A percentile compares a stretch with the other conserved stretches of the same genome.
Evolutionary conservation across 2,113 vertebrate species (phyloP).

Genomic region (Epinephelus lanceolatus): DNA sequence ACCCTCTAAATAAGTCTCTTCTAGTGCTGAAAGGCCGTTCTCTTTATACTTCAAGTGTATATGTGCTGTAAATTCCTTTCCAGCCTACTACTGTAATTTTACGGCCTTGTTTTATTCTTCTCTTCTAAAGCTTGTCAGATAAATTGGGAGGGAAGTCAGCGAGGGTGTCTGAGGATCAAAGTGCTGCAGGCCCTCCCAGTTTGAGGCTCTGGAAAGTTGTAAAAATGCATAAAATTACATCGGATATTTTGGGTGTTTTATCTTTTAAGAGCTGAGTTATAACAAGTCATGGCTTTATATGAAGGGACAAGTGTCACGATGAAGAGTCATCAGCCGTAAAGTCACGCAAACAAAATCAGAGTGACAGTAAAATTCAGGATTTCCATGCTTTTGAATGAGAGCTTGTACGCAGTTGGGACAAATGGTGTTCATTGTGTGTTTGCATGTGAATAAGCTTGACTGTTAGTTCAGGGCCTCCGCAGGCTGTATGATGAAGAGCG

Average conservation of each 20-base stretch:
- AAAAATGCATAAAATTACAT: slow-evolving; percentile 6
- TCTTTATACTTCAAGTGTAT: slow-evolving; percentile 68
- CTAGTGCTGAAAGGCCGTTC: slow-evolving; percentile 73
- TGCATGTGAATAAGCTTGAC: not conserved
- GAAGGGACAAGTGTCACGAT: not conserved
- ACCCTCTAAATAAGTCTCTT: slow-evolving; percentile 77
- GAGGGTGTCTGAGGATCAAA: slow-evolving; percentile 49
- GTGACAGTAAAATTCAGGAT: not conserved
- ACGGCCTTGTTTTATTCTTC: slow-evolving; percentile 56
- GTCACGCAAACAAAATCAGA: not conserved
- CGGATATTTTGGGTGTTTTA: not conserved
- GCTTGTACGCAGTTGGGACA: not conserved
- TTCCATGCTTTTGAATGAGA: not conserved
- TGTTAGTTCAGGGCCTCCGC: not conserved
- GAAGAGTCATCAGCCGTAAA: not conserved
- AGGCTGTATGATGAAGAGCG: not conserved
- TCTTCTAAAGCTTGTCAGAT: slow-evolving; percentile 48
- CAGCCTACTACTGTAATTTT: slow-evolving; percentile 60
- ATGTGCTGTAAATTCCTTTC: slow-evolving; percentile 72
- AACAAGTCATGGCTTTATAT: not conserved
- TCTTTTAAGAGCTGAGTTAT: not conserved
- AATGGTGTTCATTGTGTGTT: not conserved
- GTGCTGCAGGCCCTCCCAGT: slow-evolving; percentile 5
- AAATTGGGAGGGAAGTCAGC: slow-evolving; percentile 22
- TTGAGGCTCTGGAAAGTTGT: slow-evolving; percentile 1